Base-by-base conservation (phyloP, 2,113 vertebrate genomes). In the Nasalis larvatus region DNA sequence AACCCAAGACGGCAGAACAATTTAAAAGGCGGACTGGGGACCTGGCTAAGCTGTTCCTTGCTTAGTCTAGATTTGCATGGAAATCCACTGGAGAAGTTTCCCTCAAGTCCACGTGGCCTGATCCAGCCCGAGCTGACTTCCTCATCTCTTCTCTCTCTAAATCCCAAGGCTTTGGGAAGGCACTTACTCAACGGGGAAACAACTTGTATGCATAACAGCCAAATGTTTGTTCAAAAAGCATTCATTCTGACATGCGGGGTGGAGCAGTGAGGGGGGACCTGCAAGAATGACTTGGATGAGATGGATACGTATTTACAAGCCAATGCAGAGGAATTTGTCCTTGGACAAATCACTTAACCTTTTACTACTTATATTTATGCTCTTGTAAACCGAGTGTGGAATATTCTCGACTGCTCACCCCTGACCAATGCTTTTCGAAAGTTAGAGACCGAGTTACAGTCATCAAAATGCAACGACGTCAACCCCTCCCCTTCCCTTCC, bases 301-400 rank as follows among this genome's bases (percentile, higher is more conserved):
- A 49, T 13, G 82, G 58, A 63, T 69, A n/a, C 13, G 2, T n/a
- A 82, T 13, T 37, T 81, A 35, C 23, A 56, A 89, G 86, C 6
- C 47, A 54, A 3, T 56, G 82, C 13, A 45, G 42, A 37, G 32
- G 45, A n/a, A 86, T 45, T 3, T 52, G 74, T 80, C 86, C 95
- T 96, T 58, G 80, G 42, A 40, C 81, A 84, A 93, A 89, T 83
- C 32, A 21, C 49, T 92, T 91, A 92, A 81, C 37, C 54, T 86
- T 84, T 89, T 49, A 45, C 66, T 60, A 18, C 66, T 82, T 80
- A 45, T 8, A 80, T 45, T 82, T 84, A 89, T 52, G 27, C 23
- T 42, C 32, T 16, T 1, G 32, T n/a, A 84, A 89, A 63, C 42
- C 0, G 4, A 77, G 77, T 18, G 58, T 37, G 52, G 42, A n/a